phyloP scores from a whole-genome alignment of 2,888 invertebrate species.

The Plemyria rubiginata region DNA sequence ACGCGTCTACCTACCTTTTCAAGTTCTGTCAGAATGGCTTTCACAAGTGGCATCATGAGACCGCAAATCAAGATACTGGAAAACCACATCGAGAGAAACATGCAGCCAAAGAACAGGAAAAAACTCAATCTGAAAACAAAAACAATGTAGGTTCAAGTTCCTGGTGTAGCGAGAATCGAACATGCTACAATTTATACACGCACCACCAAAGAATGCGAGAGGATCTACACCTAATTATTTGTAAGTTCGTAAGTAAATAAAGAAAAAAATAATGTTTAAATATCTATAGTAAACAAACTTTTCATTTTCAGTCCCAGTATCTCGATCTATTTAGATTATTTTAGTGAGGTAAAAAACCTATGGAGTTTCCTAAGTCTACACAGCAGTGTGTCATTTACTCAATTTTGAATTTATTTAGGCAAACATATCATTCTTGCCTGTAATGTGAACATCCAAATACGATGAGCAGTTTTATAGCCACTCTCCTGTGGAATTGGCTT shows the following conservation, averaged over 20 bases:
- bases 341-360: no score
- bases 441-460: slow-evolving; percentile 73
- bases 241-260: no score
- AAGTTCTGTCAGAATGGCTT: slow-evolving; percentile 62
- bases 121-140: slow-evolving; percentile 64
- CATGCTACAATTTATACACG: not conserved
- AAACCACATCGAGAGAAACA: slow-evolving; percentile 69
- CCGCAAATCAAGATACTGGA: slow-evolving; percentile 66
- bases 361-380: no score
- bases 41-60: slow-evolving; percentile 69
- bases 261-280: no score
- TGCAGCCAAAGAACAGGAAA: slow-evolving; percentile 61
- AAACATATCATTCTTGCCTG: slow-evolving; percentile 55
- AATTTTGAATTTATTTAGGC: no score
- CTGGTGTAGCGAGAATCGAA: slow-evolving; percentile 8
- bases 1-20: slow-evolving; percentile 54
- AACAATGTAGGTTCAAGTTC: not conserved
- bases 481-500: slow-evolving; percentile 57
- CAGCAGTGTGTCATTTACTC: no score
- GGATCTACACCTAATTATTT: no score
- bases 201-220: no score
- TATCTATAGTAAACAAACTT: no score
- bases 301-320: no score
- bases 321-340: no score
- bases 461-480: slow-evolving; percentile 63